Base-by-base conservation (phyloP, 2,797 vertebrate species). In the Arremon brunneinucha region DNA sequence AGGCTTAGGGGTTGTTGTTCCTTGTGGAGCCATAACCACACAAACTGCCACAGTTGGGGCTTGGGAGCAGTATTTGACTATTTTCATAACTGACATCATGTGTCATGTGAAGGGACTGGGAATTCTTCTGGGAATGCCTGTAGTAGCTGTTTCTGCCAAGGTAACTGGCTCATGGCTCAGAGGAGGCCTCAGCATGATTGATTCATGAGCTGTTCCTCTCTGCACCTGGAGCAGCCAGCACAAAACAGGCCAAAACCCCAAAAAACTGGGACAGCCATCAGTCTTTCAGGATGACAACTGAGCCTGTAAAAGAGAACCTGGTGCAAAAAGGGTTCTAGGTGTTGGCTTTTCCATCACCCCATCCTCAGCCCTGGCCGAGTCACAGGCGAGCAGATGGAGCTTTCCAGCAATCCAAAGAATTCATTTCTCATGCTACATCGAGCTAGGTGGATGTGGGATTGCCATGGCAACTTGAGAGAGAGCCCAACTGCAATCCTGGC, bases 401-500 rank as follows among this genome's bases (percentile, higher is more conserved):
- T 91, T 91, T 88, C 79, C 84, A 95, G 77, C 60, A 80, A 83
- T 70, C 82, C 90, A 87, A 24, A 85, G 59, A 79, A 87, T 85
- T 85, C 6, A 83, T 91, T 91, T 89, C 90, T 89, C 52, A 63
- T 72, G 92, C 92, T 83, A 55, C 71, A 90, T 70, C 19, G 2
- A 93, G 8, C 79, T 74, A 74, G 90, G 72, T 91, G 74, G 94
- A 93, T 77, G 88, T 87, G 69, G 69, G 77, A 95, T 94, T 87
- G 52, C 85, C 90, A 93, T 95, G 70, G 72, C 87, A 95, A 95
- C 90, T 57, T 26, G 39, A 70, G 64, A 84, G 39, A 5, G 60
- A 80, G 43, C 79, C 68, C 92, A 70, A 74, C 64, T 50, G 52
- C n/a, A 85, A 91, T 77, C 64, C 49, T 95, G 85, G 76, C 90